These are phyloP conservation scores for Lepidotrigona ventralis DNA, from an alignment of 1,140 invertebrate species.

Conservation along the genomic window DNA sequence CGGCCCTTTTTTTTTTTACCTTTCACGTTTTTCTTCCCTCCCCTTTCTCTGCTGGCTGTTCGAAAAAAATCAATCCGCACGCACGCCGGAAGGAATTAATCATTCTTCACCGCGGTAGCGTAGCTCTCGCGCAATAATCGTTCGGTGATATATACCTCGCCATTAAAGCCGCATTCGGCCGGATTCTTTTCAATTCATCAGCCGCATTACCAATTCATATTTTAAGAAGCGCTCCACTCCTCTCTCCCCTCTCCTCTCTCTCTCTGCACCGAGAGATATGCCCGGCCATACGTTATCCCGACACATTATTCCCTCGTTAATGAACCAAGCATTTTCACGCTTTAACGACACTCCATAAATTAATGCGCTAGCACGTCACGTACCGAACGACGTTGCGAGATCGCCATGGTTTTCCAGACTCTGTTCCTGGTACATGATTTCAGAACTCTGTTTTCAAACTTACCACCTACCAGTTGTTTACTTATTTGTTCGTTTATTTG, in stretches of 20 bases:
- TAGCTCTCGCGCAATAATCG: conserved; percentile 24
- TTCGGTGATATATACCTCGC: conserved; percentile 11
- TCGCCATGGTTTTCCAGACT: not conserved
- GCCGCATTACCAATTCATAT: conserved; percentile 24
- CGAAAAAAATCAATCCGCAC: conserved; percentile 38
- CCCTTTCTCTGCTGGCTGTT: not conserved
- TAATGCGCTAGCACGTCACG: conserved; percentile 20
- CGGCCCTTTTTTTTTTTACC: not conserved
- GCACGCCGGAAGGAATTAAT: conserved; percentile 38
- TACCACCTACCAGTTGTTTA: too few relatives aligned
- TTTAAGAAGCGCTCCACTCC: not conserved
- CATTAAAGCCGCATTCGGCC: conserved; percentile 26
- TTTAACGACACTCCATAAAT: conserved; percentile 40
- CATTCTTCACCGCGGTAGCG: conserved; percentile 3
- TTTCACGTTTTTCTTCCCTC: not conserved
- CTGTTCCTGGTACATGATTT: too few relatives aligned
- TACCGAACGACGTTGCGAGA: not conserved
- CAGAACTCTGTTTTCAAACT: too few relatives aligned
- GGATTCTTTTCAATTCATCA: conserved; percentile 29
- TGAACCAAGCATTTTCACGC: conserved; percentile 28
- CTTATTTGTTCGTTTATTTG: too few relatives aligned
- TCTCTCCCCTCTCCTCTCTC: not conserved
- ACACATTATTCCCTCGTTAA: conserved; percentile 39
- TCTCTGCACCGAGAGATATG: not conserved
- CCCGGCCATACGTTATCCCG: conserved; percentile 12